phyloP scores from a whole-genome alignment of 35 echinoderm and acorn worm genomes.

The Lytechinus variegatus region DNA sequence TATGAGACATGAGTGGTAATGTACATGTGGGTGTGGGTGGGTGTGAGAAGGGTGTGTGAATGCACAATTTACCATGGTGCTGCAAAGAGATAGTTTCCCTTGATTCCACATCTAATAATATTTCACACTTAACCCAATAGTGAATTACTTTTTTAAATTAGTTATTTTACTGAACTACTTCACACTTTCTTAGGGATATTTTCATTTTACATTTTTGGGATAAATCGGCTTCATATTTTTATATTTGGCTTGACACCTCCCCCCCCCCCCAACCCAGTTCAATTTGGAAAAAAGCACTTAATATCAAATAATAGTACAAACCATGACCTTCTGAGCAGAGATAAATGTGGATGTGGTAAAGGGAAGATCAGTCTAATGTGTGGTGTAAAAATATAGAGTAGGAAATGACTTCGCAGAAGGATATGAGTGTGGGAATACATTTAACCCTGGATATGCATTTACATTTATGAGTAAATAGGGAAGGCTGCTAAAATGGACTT shows the following conservation, averaged over 20 bases:
- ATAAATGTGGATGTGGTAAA: neutral
- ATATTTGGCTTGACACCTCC: neutral
- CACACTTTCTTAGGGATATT: no score
- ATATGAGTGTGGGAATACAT: neutral
- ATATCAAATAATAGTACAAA: neutral
- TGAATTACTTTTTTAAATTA: no score
- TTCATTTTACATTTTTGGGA: no score
- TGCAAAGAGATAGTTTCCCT: no score
- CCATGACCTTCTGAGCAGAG: neutral
- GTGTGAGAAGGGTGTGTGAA: neutral
- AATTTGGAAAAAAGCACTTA: neutral
- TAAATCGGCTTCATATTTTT: no score
- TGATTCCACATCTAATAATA: no score
- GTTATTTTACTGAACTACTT: no score
- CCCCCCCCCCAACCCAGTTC: no score
- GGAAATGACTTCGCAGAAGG: neutral
- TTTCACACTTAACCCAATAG: no score
- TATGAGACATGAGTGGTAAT: neutral
- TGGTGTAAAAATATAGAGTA: neutral
- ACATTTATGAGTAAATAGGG: no score
- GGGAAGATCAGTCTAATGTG: neutral
- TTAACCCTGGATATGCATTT: no score
- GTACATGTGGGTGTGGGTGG: neutral
- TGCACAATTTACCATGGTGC: neutral
- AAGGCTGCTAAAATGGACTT: no score